These are phyloP conservation scores for Heliconius nattereri DNA, from an alignment of 1,140 invertebrate genomes.

Conservation along the genomic window DNA sequence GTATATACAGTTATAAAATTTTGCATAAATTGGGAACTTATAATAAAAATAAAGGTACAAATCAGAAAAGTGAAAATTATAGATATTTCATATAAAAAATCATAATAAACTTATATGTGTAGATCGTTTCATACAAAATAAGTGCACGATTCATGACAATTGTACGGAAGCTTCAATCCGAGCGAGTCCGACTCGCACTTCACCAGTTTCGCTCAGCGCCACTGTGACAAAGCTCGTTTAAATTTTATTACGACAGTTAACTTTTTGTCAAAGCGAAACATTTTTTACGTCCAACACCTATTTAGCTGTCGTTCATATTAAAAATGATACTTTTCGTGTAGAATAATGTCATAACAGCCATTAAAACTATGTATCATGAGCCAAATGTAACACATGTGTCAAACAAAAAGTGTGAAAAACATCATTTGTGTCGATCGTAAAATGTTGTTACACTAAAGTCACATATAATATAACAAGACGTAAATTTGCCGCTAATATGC, in stretches of 20 bases:
- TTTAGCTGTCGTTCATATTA: slow-evolving; percentile 54
- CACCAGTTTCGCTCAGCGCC: slow-evolving; percentile 18
- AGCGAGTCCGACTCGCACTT: too few relatives aligned
- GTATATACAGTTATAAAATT: too few relatives aligned
- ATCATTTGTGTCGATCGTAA: slow-evolving; percentile 65
- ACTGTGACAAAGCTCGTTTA: slow-evolving; percentile 70
- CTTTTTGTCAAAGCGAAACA: slow-evolving; percentile 74
- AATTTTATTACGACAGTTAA: slow-evolving; percentile 71
- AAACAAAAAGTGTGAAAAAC: slow-evolving; percentile 70
- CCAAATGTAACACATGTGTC: slow-evolving; percentile 61
- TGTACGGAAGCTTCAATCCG: too few relatives aligned
- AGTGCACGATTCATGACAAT: too few relatives aligned
- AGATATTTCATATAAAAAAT: too few relatives aligned
- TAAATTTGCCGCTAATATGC: slow-evolving; percentile 41
- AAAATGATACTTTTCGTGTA: slow-evolving; percentile 73
- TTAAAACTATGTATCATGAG: slow-evolving; percentile 54
- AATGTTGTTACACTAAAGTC: slow-evolving; percentile 69
- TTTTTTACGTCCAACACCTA: slow-evolving; percentile 51
- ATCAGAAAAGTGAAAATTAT: too few relatives aligned
- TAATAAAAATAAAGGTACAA: too few relatives aligned
- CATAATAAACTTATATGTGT: too few relatives aligned
- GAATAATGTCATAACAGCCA: slow-evolving; percentile 70
- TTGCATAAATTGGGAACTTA: too few relatives aligned
- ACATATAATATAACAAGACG: slow-evolving; percentile 59
- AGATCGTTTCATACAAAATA: too few relatives aligned